phyloP scores from a whole-genome alignment of 2,888 invertebrate genomes.

The Philonicus albiceps region DNA sequence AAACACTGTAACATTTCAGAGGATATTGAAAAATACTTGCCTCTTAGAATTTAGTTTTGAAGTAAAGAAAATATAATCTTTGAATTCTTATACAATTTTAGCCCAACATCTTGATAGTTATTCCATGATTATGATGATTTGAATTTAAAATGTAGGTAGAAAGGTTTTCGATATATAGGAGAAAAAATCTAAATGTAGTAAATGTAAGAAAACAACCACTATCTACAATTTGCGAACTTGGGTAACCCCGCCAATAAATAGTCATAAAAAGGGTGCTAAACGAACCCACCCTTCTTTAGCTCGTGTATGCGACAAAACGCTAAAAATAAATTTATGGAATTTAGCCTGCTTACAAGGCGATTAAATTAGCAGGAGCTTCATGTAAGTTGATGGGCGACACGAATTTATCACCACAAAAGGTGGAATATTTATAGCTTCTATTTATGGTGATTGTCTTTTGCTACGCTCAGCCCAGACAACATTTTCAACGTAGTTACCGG shows the following conservation, averaged over 20 bases:
- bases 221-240: too few relatives aligned
- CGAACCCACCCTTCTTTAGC: neutral
- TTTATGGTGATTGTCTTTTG: neutral
- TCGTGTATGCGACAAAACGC: neutral
- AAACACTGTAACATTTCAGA: too few relatives aligned
- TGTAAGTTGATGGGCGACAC: neutral
- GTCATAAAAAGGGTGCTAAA: neutral
- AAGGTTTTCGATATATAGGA: too few relatives aligned
- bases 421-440: neutral
- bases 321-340: neutral
- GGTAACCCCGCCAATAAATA: neutral
- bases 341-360: neutral
- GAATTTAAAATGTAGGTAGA: too few relatives aligned
- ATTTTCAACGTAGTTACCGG: neutral
- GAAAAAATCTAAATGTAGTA: too few relatives aligned
- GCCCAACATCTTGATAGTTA: too few relatives aligned
- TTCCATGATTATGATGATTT: too few relatives aligned
- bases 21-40: too few relatives aligned
- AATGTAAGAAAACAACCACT: too few relatives aligned
- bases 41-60: too few relatives aligned
- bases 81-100: too few relatives aligned
- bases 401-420: neutral
- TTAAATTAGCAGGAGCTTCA: neutral
- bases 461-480: neutral
- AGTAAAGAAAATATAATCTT: too few relatives aligned